Conservation (phyloP, 1,140 invertebrate genomes). For the Asbolus verrucosus region DNA sequence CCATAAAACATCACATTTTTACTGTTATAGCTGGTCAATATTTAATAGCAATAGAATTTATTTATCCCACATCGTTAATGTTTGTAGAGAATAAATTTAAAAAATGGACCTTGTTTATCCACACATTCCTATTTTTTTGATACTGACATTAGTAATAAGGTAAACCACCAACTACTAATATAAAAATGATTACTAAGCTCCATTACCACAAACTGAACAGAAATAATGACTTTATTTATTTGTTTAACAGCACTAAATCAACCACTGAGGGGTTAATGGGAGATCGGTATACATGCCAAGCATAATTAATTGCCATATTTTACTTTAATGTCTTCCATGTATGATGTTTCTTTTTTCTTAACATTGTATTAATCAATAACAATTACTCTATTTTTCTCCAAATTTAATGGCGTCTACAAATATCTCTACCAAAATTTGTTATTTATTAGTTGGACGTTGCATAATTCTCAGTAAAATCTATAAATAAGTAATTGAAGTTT, state of each 20-base stretch:
- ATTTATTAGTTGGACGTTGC: too few species aligned
- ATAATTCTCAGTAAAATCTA: too few species aligned
- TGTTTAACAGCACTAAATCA: background rate
- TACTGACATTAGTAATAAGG: background rate
- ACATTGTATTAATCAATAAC: too few species aligned
- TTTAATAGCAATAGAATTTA: constrained; percentile 22
- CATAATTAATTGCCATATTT: too few species aligned
- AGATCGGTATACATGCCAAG: too few species aligned
- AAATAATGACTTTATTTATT: constrained; percentile 29
- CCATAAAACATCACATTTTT: constrained; percentile 14
- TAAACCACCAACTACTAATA: background rate
- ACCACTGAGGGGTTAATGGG: constrained; percentile 1
- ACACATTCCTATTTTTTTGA: background rate
- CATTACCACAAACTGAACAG: background rate
- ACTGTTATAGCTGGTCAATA: constrained; percentile 19
- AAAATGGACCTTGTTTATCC: background rate
- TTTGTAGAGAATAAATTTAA: background rate
- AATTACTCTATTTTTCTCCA: too few species aligned
- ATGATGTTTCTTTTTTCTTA: too few species aligned
- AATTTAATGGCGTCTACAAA: too few species aligned
- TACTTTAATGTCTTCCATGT: too few species aligned
- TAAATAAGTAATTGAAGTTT: too few species aligned
- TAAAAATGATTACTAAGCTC: background rate
- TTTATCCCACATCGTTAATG: background rate
- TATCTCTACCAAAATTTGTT: too few species aligned